Evolutionary conservation across 2,888 invertebrate genomes (phyloP), one percentile per base, ranked within the genome.

Genomic region (Drosophila subsilvestris): DNA sequence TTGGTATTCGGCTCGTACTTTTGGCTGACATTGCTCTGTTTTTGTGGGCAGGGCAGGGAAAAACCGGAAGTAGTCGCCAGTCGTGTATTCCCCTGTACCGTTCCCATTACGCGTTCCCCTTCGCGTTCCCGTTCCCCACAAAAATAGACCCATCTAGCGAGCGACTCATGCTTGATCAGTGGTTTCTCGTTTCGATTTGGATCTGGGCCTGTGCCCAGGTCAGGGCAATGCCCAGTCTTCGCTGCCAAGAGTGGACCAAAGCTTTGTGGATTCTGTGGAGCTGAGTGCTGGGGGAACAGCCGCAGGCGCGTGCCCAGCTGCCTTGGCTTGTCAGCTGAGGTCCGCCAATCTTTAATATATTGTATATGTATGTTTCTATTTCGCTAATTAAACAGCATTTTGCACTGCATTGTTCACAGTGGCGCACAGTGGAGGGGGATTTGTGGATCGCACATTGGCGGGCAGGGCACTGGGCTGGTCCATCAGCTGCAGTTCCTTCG

Each of bases 371-470:
- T 63, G 63, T 60, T 63, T 81, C 56, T 59, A 79, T 82, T 67
- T 51, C 60, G 81, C 77, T 87, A 87, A 82, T 82, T 82, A 87
- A 82, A 85, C 70, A 79, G 85, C n/a, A 87, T 81, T 70, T 7
- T 7, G 37, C 60, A 61, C 69, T 67, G 76, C 75, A 87, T 87
- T 82, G 85, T 82, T 76, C 37, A 72, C 70, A 14, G 7, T 6
- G 25, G 25, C 25, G 27, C 27, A 27, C 27, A 9, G 27, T 27
- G 27, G 27, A 27, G 9, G 3, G 0, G 27, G 9, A 8, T 9
- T 27, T 3, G 27, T 9, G 27, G 27, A n/a, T n/a, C n/a, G n/a
- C 37, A 37, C 12, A 32, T 32, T 32, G 32, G 32, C n/a, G n/a
- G n/a, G n/a, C 1, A n/a, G 51, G 57, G 50, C 53, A 53, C n/a